Evolutionary conservation across 1,140 invertebrate species (phyloP).

Genomic region (Hetaerina americana): DNA sequence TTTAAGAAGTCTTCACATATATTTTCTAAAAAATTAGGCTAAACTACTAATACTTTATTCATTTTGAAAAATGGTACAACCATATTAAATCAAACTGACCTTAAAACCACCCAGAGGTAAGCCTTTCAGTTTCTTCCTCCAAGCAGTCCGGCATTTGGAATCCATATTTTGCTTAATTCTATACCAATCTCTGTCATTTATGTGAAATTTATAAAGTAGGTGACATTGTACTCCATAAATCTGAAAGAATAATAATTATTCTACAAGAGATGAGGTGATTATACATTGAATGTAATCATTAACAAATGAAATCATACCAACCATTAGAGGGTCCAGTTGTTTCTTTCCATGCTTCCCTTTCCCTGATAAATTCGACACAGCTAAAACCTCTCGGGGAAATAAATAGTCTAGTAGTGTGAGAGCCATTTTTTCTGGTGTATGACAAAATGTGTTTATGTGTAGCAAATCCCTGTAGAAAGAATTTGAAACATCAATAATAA

Average conservation of each 20-base stretch:
- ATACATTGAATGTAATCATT: not conserved
- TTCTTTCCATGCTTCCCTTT: conserved; percentile 39
- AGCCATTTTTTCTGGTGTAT: conserved; percentile 41
- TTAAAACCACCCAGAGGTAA: conserved; percentile 19
- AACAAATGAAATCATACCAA: conserved; percentile 7
- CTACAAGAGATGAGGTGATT: not conserved
- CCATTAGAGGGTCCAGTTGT: conserved; percentile 38
- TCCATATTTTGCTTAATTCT: conserved; percentile 41
- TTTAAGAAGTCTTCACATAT: too few relatives aligned
- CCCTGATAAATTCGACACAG: conserved; percentile 38
- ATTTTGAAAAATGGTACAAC: too few relatives aligned
- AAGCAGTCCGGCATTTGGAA: conserved; percentile 39
- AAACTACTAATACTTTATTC: too few relatives aligned
- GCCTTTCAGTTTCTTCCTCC: conserved; percentile 24
- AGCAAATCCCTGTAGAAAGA: conserved; percentile 35
- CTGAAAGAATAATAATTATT: conserved; percentile 12
- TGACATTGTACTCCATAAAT: conserved; percentile 42
- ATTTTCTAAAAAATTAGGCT: too few relatives aligned
- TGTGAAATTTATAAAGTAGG: conserved; percentile 35
- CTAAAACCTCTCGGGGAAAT: conserved; percentile 37
- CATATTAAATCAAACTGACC: conserved; percentile 10
- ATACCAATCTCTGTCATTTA: conserved; percentile 38
- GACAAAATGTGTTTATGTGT: conserved; percentile 38
- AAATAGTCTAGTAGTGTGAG: conserved; percentile 38
- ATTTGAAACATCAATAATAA: too few relatives aligned